Evolutionary conservation across 2,888 invertebrate species (phyloP).

Genomic region (Philonicus albiceps): DNA sequence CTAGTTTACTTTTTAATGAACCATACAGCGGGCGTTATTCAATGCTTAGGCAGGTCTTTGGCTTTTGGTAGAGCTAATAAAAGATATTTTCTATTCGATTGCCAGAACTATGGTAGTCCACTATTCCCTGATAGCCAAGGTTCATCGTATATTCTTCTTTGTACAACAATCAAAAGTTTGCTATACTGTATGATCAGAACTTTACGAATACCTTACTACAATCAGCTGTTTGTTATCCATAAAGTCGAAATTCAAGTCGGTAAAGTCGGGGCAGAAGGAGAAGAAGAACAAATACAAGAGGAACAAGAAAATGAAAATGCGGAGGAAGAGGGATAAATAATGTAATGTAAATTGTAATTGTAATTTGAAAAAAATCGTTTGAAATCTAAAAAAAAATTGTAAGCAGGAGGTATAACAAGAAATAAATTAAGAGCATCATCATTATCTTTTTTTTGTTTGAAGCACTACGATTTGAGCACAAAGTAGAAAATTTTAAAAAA

Average conservation of each 20-base stretch:
- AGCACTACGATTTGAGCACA: too few species aligned
- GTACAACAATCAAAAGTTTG: conserved; percentile 68
- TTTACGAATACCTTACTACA: conserved; percentile 67
- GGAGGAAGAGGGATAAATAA: background rate
- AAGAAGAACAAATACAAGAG: conserved; percentile 53
- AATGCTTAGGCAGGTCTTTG: conserved; percentile 66
- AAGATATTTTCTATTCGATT: conserved; percentile 75
- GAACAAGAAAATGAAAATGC: conserved; percentile 46
- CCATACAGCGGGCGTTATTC: conserved; percentile 66
- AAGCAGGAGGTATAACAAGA: too few species aligned
- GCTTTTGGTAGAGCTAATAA: conserved; percentile 65
- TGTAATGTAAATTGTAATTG: background rate
- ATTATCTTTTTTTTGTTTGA: too few species aligned
- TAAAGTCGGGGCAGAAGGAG: conserved; percentile 51
- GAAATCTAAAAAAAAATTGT: too few species aligned
- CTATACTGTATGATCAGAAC: conserved; percentile 71
- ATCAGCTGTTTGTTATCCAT: conserved; percentile 67
- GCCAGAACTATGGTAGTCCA: conserved; percentile 70
- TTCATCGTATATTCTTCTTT: conserved; percentile 69
- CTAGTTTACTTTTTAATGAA: conserved; percentile 69
- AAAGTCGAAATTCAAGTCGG: conserved; percentile 55
- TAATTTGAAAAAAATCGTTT: too few species aligned
- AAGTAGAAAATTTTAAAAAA: too few species aligned
- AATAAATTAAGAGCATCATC: too few species aligned
- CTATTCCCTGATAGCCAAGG: conserved; percentile 69